phyloP scores from a whole-genome alignment of 92 coral and sea anemone species.

The Meandrina meandrites region DNA sequence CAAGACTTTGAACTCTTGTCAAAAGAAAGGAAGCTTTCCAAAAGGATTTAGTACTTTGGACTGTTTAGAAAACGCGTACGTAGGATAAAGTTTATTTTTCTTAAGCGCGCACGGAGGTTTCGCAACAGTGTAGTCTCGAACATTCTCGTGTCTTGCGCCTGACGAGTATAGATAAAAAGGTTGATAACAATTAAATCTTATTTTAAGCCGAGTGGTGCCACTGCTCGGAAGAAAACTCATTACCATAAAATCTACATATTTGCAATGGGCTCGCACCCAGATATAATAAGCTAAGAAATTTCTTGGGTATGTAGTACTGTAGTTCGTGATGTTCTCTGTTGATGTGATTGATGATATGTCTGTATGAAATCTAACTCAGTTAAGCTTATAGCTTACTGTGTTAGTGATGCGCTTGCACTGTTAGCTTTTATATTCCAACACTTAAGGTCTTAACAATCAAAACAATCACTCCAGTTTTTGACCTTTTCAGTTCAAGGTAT shows the following conservation, averaged over 20 bases:
- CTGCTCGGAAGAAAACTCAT: not conserved
- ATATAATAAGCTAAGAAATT: not conserved
- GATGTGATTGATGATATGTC: not conserved
- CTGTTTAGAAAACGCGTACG: not conserved
- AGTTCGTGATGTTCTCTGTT: not conserved
- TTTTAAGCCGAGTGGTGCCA: conserved; percentile 1
- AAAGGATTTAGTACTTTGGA: not conserved
- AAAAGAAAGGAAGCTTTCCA: not conserved
- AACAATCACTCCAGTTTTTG: not conserved
- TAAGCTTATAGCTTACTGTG: not conserved
- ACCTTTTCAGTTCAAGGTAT: not conserved
- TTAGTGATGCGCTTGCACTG: not conserved
- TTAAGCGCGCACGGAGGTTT: not conserved
- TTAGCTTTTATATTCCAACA: not conserved
- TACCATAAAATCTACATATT: not conserved
- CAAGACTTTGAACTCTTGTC: conserved; percentile 6
- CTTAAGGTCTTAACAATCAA: not conserved
- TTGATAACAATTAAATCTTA: not conserved
- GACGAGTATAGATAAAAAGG: not conserved
- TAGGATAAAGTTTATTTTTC: not conserved
- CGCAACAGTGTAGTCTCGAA: conserved; percentile 1
- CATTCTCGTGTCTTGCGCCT: not conserved
- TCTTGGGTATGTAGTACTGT: not conserved
- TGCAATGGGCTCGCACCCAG: not conserved
- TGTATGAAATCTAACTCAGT: not conserved